These are phyloP conservation scores for Verasper variegatus DNA, from an alignment of 2,113 vertebrate species.

Conservation along the genomic window DNA sequence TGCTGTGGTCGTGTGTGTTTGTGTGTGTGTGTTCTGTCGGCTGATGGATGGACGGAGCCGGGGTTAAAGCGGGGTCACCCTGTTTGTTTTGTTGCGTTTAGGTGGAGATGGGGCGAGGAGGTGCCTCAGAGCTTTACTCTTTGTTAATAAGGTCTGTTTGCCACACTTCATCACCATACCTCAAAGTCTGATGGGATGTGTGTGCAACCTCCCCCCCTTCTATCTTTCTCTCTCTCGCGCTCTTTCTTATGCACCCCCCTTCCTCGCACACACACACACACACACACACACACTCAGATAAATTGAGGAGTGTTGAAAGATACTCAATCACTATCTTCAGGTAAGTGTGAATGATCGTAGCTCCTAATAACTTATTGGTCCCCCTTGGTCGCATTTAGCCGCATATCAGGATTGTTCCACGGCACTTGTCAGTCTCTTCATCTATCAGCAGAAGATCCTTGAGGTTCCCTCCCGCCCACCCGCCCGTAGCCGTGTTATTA, in stretches of 20 bases:
- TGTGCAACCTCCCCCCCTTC: slow-evolving; percentile 36
- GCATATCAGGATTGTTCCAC: slow-evolving; percentile 30
- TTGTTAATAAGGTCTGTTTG: slow-evolving; percentile 77
- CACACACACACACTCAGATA: slow-evolving; percentile 31
- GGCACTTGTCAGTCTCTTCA: slow-evolving; percentile 45
- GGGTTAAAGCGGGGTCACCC: slow-evolving; percentile 76
- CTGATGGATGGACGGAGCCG: slow-evolving; percentile 76
- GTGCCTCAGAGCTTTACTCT: slow-evolving; percentile 53
- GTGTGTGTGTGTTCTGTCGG: slow-evolving; percentile 28
- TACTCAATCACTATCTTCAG: slow-evolving; percentile 59
- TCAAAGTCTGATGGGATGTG: slow-evolving; percentile 60
- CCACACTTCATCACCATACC: slow-evolving; percentile 75
- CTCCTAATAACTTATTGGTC: slow-evolving; percentile 64
- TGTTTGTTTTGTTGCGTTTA: slow-evolving; percentile 77
- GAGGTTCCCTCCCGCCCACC: slow-evolving; percentile 1
- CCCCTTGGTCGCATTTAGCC: slow-evolving; percentile 55
- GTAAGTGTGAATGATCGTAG: slow-evolving; percentile 63
- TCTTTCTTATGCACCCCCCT: not conserved
- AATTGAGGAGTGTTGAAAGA: slow-evolving; percentile 34
- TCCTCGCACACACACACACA: not conserved
- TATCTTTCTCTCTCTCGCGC: slow-evolving; percentile 17
- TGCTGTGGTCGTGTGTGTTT: slow-evolving; percentile 29
- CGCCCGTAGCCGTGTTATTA: slow-evolving; percentile 23
- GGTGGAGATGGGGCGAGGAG: slow-evolving; percentile 56
- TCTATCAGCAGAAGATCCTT: slow-evolving; percentile 54